Evolutionary conservation across 1,140 invertebrate species (phyloP).

Genomic region (Agrilus planipennis): DNA sequence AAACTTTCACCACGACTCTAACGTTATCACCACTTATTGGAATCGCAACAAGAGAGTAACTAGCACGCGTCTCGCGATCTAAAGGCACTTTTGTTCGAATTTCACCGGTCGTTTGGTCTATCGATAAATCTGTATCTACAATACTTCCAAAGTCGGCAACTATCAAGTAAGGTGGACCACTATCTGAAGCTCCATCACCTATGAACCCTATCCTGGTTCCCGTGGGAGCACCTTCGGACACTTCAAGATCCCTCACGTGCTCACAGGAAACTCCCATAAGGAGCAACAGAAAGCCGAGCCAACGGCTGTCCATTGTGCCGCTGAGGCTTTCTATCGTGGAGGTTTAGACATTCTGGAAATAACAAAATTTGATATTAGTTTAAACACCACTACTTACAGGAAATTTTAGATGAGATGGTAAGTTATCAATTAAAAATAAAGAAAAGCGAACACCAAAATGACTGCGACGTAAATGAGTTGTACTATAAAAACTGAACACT

Average conservation of each 20-base stretch:
- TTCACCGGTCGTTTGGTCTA: slow-evolving; percentile 82
- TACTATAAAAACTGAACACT: no score
- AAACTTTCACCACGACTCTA: slow-evolving; percentile 74
- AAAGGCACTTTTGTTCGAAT: slow-evolving; percentile 74
- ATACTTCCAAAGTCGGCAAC: slow-evolving; percentile 76
- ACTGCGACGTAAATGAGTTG: no score
- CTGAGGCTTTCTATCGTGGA: slow-evolving; percentile 21
- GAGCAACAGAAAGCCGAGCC: slow-evolving; percentile 30
- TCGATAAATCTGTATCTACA: slow-evolving; percentile 76
- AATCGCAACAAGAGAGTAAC: slow-evolving; percentile 82
- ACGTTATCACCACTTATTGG: slow-evolving; percentile 74
- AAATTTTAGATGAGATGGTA: no score
- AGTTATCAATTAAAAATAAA: no score
- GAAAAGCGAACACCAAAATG: no score
- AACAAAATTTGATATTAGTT: no score
- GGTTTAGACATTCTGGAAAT: slow-evolving; percentile 26
- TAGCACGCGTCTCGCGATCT: slow-evolving; percentile 77
- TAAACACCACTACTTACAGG: background rate
- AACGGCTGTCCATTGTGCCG: slow-evolving; percentile 14
- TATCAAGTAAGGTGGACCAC: slow-evolving; percentile 74
- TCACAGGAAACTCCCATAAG: slow-evolving; percentile 37
- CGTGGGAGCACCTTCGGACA: slow-evolving; percentile 74
- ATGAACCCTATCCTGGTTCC: slow-evolving; percentile 80
- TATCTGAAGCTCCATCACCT: slow-evolving; percentile 56
- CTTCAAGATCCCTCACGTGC: slow-evolving; percentile 67